Conservation (phyloP, 2,113 vertebrate species). For the Eidolon helvum region DNA sequence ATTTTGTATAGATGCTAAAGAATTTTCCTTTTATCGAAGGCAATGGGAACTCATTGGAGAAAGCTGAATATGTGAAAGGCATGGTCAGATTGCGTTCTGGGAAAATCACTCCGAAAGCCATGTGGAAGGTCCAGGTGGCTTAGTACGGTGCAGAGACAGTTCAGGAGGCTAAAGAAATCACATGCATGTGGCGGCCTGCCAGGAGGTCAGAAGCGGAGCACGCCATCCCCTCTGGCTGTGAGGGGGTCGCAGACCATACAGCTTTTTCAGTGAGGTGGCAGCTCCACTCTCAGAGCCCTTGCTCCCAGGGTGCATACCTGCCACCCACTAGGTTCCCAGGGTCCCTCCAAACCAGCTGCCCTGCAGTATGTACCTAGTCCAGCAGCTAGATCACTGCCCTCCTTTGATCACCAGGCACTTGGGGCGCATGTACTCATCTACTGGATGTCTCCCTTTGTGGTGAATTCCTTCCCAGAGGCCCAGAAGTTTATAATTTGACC, state of each 20-base stretch:
- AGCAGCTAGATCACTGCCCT: background rate
- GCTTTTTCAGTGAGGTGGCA: background rate
- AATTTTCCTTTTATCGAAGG: background rate
- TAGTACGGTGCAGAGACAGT: background rate
- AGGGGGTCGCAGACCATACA: background rate
- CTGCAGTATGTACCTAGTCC: background rate
- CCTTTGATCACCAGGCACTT: background rate
- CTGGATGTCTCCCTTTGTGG: too few species aligned
- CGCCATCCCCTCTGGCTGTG: rapidly evolving
- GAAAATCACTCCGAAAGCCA: background rate
- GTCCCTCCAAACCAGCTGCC: background rate
- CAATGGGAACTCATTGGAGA: background rate
- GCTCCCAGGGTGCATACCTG: too few species aligned
- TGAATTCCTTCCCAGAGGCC: background rate
- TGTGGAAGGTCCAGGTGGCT: background rate
- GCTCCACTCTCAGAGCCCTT: background rate
- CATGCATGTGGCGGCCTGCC: background rate
- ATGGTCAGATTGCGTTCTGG: background rate
- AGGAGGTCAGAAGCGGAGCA: background rate
- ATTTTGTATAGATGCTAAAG: background rate
- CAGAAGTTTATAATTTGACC: background rate
- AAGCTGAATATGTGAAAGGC: background rate
- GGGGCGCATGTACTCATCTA: rapidly evolving
- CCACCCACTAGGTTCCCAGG: background rate
- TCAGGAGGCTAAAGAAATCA: background rate